Conservation (phyloP, 2,113 vertebrate species). For the Hyla sarda region DNA sequence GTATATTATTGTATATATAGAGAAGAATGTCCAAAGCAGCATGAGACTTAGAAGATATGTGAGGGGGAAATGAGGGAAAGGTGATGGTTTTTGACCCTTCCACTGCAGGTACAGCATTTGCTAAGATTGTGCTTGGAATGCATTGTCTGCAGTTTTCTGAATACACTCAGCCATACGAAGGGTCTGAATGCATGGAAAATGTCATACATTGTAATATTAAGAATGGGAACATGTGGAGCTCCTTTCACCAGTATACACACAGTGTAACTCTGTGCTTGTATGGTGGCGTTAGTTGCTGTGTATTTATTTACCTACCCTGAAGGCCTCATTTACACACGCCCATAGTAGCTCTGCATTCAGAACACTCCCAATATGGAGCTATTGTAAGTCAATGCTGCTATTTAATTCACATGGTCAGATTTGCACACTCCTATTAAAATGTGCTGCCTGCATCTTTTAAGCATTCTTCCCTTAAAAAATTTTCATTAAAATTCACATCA, state of each 20-base stretch:
- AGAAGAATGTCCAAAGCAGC: conserved; percentile 27
- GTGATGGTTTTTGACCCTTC: conserved; percentile 30
- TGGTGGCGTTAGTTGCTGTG: neutral
- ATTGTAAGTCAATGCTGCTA: neutral
- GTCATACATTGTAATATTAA: neutral
- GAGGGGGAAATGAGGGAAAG: neutral
- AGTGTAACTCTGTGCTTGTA: neutral
- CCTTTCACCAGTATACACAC: neutral
- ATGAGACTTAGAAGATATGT: neutral
- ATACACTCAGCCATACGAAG: too few relatives aligned
- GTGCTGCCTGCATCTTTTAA: neutral
- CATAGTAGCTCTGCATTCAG: neutral
- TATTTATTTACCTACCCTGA: neutral
- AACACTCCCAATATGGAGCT: neutral
- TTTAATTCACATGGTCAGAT: neutral
- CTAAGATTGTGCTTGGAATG: neutral
- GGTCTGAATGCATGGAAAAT: neutral
- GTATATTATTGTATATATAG: conserved; percentile 59
- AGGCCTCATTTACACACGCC: neutral
- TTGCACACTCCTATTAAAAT: neutral
- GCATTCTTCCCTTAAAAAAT: neutral
- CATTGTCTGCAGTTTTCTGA: neutral
- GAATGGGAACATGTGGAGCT: neutral
- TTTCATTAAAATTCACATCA: too few relatives aligned
- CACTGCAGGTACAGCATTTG: conserved; percentile 38